Evolutionary conservation across 2,113 vertebrate species (phyloP).

Genomic region (Numenius arquata): DNA sequence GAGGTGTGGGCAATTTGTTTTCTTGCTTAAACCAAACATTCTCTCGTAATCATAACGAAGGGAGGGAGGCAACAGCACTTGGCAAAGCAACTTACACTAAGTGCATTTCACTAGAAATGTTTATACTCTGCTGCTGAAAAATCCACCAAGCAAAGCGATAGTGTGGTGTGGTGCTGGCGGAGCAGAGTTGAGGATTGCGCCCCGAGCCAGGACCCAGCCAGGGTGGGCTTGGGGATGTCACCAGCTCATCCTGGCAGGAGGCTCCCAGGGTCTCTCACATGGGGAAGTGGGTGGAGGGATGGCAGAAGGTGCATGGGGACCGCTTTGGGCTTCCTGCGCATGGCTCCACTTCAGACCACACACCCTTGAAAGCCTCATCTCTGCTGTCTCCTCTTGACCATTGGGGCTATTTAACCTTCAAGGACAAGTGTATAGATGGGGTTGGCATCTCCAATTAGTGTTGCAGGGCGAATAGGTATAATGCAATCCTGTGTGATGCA

Average conservation of each 20-base stretch:
- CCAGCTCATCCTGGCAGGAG: background rate
- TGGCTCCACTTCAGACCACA: background rate
- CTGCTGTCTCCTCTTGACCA: background rate
- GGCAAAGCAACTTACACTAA: conserved; percentile 24
- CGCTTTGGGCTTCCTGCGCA: background rate
- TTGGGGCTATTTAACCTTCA: background rate
- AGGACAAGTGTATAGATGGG: background rate
- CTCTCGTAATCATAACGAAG: background rate
- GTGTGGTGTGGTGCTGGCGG: background rate
- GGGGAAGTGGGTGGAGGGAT: background rate
- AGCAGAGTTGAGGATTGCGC: background rate
- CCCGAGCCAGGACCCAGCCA: background rate
- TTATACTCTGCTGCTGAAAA: conserved; percentile 26
- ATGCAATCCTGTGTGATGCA: background rate
- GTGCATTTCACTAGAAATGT: conserved; percentile 41
- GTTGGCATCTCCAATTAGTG: background rate
- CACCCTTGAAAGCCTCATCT: background rate
- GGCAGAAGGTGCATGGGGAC: rapidly evolving
- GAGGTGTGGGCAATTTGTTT: conserved; percentile 9
- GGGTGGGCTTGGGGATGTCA: background rate
- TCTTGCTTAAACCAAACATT: background rate
- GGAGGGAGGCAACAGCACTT: conserved; percentile 22
- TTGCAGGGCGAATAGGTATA: background rate
- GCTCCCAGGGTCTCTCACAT: background rate
- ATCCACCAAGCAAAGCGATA: background rate